phyloP scores from a whole-genome alignment of 2,113 vertebrate genomes.

The Columba janthina region DNA sequence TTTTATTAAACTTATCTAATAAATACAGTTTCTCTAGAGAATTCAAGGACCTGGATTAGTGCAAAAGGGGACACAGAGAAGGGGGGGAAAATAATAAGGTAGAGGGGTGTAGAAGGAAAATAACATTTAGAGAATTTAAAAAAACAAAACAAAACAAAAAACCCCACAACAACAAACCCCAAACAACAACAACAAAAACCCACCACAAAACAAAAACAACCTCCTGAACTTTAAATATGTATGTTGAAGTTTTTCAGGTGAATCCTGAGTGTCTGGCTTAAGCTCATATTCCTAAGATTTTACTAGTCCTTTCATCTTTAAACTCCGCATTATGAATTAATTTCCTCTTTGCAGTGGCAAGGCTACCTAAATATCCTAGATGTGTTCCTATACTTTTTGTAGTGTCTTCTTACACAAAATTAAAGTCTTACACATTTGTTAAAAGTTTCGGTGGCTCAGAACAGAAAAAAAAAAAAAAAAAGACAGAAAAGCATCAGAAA shows the following conservation, averaged over 20 bases:
- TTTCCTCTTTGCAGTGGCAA: background rate
- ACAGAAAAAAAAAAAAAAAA: background rate
- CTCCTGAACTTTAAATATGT: background rate
- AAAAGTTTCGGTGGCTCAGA: background rate
- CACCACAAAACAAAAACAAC: background rate
- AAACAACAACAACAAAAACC: no score
- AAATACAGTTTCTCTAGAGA: background rate
- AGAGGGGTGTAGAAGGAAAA: background rate
- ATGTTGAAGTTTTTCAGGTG: background rate
- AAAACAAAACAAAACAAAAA: background rate
- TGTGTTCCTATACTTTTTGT: background rate
- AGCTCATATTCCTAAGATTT: background rate
- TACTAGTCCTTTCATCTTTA: background rate
- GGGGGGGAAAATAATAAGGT: background rate
- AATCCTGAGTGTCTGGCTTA: background rate
- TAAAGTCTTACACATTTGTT: background rate
- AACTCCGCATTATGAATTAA: background rate
- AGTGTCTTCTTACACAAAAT: background rate
- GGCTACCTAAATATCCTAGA: background rate
- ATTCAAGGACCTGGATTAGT: background rate
- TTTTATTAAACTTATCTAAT: background rate
- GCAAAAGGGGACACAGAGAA: background rate
- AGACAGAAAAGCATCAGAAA: background rate
- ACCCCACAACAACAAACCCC: no score
- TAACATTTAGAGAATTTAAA: background rate